Evolutionary conservation across 2,888 invertebrate species (phyloP), one percentile per base, ranked within the genome.

Genomic region (Noctua janthina): DNA sequence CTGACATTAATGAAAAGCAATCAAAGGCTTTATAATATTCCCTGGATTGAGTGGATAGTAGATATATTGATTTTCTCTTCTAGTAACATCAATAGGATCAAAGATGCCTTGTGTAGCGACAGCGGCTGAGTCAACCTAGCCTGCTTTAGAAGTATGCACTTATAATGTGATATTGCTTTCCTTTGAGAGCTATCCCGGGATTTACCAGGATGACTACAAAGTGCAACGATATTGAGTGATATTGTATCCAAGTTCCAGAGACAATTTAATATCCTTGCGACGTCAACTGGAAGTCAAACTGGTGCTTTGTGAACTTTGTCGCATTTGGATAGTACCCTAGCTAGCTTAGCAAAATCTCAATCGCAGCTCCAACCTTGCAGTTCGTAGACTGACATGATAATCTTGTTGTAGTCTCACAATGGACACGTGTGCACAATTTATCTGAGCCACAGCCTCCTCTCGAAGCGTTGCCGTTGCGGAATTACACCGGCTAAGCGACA

Each of bases 401-500:
- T 56, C 23, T 66, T 70, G 67, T 39, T 81, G 56, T 70, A 59
- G 66, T 56, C 35, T 17, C 23, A 29, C 15, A 73, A 56, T 20
- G 51, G 66, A 8, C 46, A 69, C 62, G n/a, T 54, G 59, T 76
- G 51, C 17, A 51, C 76, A 71, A 68, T 77, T 74, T 72, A 74
- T 72, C 5, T 66, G n/a, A 56, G 68, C 35, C 29, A 20, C 17
- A 39, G 64, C 49, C 56, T 59, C 39, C 51, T 43, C 75, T 75
- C 66, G 51, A 20, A 64, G 59, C 59, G 23, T 67, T 77, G 59
- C 68, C 46, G 29, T 66, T 75, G 62, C 56, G 20, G 76, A 64
- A 75, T 79, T 62, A 80, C 67, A 68, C 49, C 35, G 68, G 67
- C 69, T 56, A 54, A 43, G 23, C 56, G 77, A 70, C 72, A 74